phyloP scores from a whole-genome alignment of 2,797 vertebrate species.

The Presbytis comata region DNA sequence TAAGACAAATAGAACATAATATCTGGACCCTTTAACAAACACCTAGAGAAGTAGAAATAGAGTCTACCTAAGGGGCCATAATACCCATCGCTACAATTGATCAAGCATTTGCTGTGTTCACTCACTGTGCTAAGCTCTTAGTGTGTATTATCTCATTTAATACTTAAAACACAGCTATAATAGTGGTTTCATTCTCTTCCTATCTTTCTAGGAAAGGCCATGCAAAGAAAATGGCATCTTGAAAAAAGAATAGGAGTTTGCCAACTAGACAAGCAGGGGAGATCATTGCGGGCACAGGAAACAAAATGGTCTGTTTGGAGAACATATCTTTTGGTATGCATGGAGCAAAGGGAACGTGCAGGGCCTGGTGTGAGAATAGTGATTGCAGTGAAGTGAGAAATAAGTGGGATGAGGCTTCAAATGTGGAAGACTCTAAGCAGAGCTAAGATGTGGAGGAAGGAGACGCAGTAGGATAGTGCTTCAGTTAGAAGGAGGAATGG shows the following conservation, averaged over 20 bases:
- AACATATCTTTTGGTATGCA: background rate
- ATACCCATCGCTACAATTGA: background rate
- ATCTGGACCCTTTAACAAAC: background rate
- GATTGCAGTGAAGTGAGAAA: background rate
- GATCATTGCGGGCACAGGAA: background rate
- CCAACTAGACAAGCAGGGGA: background rate
- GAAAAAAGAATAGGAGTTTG: background rate
- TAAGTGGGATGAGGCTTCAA: background rate
- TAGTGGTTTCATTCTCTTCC: background rate
- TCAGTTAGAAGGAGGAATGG: background rate
- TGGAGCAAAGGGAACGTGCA: background rate
- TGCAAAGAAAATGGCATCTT: background rate
- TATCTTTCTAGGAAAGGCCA: background rate
- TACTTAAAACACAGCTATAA: background rate
- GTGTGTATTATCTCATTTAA: background rate
- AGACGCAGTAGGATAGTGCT: background rate
- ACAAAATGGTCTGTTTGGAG: background rate
- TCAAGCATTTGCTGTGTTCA: background rate
- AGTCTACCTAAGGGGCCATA: background rate
- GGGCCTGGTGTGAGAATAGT: background rate
- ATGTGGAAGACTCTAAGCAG: background rate
- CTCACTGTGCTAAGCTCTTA: background rate
- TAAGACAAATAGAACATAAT: background rate
- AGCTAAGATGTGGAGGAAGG: background rate
- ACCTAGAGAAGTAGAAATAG: background rate